Evolutionary conservation across 2,888 invertebrate species (phyloP), one percentile per base, ranked within the genome.

Genomic region (Ectropis crepuscularia): DNA sequence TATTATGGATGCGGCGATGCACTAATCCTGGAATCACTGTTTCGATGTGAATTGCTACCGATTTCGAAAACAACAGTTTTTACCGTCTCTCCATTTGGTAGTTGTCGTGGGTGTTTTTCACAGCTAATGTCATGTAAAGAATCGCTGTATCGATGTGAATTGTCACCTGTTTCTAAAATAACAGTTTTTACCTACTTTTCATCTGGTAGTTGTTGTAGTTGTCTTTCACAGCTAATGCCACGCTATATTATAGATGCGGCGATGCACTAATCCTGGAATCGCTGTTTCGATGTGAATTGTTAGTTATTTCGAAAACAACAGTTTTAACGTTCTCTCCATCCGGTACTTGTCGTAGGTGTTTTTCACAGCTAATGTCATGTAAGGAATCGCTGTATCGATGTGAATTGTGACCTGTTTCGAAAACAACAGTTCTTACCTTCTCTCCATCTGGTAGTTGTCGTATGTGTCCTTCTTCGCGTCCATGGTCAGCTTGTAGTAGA

Each of bases 401-500:
- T 28, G 2, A 28, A 28, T 28, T 4, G 16, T 28, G 1, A 28
- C 16, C n/a, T 10, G 5, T 10, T 38, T 51, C 5, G 4, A 42
- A 41, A 39, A 39, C 36, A 53, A 58, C 10, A 59, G 0, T 7
- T 77, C 85, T 60, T 57, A 91, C 92, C 91, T 86, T 62, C 87
- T 86, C 63, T 91, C 87, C 59, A 89, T 66, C 60, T 85, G 86
- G 66, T 81, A 83, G 2, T 79, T 82, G 0, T 89, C 89, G 38
- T 65, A 74, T 11, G 67, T 51, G 0, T 87, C 87, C 62, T 78
- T 78, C 69, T 86, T 87, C n/a, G 80, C 68, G 55, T 88, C 89
- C 74, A 80, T 81, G 7, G 87, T 85, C n/a, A 91, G 83, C 68
- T 90, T 91, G 85, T 92, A 90, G 77, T 86, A 91, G 5, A 90